Conservation (phyloP, 1,140 invertebrate species). For the Zaprionus davidi region DNA sequence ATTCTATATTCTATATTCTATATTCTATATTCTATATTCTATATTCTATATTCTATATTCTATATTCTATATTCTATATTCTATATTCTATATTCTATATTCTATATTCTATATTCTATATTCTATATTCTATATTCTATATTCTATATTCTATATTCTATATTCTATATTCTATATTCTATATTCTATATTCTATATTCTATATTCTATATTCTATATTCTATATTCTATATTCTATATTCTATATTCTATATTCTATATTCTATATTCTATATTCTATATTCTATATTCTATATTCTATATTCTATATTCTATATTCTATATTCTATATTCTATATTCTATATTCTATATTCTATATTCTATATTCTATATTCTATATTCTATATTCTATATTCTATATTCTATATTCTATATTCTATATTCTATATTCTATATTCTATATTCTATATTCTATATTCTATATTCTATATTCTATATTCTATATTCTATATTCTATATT, state of each 20-base stretch:
- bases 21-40: neutral
- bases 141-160: neutral
- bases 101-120: neutral
- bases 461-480: neutral
- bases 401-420: neutral
- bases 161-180: constrained; percentile 2
- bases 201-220: neutral
- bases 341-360: neutral
- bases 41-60: neutral
- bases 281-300: neutral
- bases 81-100: neutral
- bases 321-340: neutral
- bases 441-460: neutral
- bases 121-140: neutral
- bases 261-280: neutral
- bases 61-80: neutral
- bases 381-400: neutral
- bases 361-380: neutral
- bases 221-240: neutral
- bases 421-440: neutral
- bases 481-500: neutral
- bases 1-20: neutral
- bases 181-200: neutral
- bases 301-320: neutral
- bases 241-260: neutral